Conservation (phyloP, 2,888 invertebrate species). For the Agonum fuliginosum region DNA sequence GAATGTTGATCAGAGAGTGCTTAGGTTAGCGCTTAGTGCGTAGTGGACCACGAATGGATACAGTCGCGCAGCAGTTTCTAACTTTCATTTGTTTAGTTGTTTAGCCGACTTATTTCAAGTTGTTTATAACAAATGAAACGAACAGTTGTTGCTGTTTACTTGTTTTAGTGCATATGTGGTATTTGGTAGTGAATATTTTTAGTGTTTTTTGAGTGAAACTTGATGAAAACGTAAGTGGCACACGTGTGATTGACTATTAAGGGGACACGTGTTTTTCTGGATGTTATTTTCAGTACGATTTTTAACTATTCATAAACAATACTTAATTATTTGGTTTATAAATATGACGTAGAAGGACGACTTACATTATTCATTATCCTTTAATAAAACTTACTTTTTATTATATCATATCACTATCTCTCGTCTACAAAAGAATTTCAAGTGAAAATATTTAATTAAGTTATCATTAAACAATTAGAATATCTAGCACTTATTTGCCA, state of each 20-base stretch:
- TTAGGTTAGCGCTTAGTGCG: slow-evolving; percentile 42
- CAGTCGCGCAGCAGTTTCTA: slow-evolving; percentile 23
- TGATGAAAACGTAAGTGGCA: slow-evolving; percentile 2
- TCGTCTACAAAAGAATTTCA: neutral
- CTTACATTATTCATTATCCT: no score
- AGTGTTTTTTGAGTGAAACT: slow-evolving; percentile 10
- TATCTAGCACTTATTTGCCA: neutral
- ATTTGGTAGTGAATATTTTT: neutral
- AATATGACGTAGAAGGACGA: no score
- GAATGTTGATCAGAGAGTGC: slow-evolving; percentile 19
- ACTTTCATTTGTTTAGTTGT: slow-evolving; percentile 47
- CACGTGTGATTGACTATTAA: neutral
- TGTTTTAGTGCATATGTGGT: neutral
- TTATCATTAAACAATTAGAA: neutral
- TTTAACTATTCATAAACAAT: neutral
- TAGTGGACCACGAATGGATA: slow-evolving; percentile 32
- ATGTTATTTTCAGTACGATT: slow-evolving; percentile 32
- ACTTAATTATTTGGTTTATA: neutral
- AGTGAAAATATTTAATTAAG: slow-evolving; percentile 17
- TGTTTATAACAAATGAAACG: neutral
- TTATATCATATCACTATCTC: neutral
- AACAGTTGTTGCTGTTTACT: neutral
- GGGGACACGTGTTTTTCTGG: slow-evolving; percentile 1
- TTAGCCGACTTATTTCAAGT: neutral
- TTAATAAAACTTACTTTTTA: no score